Percentiles rank a stretch among this genome's conserved stretches.
phyloP scores from a whole-genome alignment of 2,888 invertebrate genomes.

The Syrphus vitripennis region DNA sequence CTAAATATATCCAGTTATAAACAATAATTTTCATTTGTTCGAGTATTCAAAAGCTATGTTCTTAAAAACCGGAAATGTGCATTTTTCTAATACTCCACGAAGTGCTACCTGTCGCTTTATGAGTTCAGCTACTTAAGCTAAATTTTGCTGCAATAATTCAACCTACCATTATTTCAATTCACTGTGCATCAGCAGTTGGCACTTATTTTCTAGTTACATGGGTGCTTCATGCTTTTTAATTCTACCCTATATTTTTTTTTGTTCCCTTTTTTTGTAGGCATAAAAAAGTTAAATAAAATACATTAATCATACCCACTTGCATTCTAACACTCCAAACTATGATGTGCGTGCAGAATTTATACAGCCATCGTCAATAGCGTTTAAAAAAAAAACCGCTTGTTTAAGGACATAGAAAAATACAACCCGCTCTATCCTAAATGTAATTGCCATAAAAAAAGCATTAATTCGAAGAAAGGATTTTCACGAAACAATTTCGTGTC shows the following conservation, averaged over 20 bases:
- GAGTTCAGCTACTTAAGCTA: constrained; percentile 30
- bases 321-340: constrained; percentile 42
- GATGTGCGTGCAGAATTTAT: constrained; percentile 37
- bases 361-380: background rate
- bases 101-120: constrained; percentile 25
- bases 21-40: background rate
- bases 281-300: constrained; percentile 25
- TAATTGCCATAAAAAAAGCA: constrained; percentile 68
- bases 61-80: background rate
- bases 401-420: background rate
- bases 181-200: background rate
- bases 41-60: background rate
- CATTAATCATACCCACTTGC: constrained; percentile 56
- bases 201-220: constrained; percentile 2
- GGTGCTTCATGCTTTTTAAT: constrained; percentile 19
- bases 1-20: background rate
- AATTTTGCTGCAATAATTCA: constrained; percentile 23
- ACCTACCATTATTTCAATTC: background rate
- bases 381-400: background rate
- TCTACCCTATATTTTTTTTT: background rate
- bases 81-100: constrained; percentile 11
- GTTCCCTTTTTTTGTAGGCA: background rate
- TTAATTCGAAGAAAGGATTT: constrained; percentile 45
- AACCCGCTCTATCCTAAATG: background rate
- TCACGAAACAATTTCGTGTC: constrained; percentile 57